Percentiles rank a stretch among this genome's conserved stretches.
phyloP scores from a whole-genome alignment of 2,113 vertebrate genomes.

The Centropus bengalensis region DNA sequence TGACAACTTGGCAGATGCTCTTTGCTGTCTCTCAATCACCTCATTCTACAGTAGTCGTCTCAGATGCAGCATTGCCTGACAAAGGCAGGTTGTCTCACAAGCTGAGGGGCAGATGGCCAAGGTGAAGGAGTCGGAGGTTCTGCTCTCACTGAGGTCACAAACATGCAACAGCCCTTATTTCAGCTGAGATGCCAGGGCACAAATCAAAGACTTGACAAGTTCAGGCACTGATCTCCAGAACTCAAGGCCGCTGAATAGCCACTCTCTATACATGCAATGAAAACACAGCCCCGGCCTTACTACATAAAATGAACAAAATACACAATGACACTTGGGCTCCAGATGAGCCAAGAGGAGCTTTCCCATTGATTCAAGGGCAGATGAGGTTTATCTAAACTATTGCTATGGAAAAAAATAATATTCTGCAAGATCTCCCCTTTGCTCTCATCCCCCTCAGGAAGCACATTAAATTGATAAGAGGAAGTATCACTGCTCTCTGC shows the following conservation, averaged over 20 bases:
- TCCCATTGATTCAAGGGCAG: neutral
- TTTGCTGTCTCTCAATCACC: neutral
- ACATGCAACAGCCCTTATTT: neutral
- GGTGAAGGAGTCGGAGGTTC: neutral
- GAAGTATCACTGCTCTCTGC: neutral
- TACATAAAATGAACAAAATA: neutral
- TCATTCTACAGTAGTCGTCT: neutral
- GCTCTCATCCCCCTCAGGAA: neutral
- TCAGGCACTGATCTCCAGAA: neutral
- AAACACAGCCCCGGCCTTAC: neutral
- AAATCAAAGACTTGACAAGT: neutral
- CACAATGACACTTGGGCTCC: neutral
- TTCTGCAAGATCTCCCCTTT: neutral
- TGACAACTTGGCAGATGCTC: neutral
- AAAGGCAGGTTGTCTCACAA: neutral
- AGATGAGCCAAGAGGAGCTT: neutral
- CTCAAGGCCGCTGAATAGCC: neutral
- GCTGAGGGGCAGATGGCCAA: neutral
- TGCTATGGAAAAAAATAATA: neutral
- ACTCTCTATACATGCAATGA: neutral
- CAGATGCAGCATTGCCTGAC: neutral
- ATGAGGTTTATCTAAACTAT: neutral
- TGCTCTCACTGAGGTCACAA: no score
- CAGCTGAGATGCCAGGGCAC: rapidly evolving
- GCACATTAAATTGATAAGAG: neutral